Evolutionary conservation across 2,888 invertebrate species (phyloP).

Genomic region (Drosophila prostipennis): DNA sequence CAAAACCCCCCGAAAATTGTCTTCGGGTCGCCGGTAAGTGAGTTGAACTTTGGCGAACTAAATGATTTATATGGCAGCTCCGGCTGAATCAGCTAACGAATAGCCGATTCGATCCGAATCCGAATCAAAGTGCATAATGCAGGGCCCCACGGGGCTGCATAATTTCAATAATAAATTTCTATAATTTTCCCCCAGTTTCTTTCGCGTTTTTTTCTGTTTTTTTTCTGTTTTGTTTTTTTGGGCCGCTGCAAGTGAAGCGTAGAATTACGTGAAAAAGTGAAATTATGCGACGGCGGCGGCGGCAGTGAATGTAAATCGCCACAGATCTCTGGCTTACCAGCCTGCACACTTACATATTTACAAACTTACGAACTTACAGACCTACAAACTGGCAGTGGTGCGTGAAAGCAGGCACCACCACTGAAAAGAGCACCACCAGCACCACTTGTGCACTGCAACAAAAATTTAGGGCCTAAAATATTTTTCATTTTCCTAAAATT

Average conservation of each 20-base stretch:
- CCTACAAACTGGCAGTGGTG: slow-evolving; percentile 41
- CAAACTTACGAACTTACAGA: slow-evolving; percentile 4
- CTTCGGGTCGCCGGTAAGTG: slow-evolving; percentile 14
- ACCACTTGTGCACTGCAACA: neutral
- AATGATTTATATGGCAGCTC: slow-evolving; percentile 38
- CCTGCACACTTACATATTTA: slow-evolving; percentile 1
- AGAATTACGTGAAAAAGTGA: slow-evolving; percentile 80
- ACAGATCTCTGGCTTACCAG: slow-evolving; percentile 9
- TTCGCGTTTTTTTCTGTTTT: slow-evolving; percentile 4
- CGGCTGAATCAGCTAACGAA: slow-evolving; percentile 21
- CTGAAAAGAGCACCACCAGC: slow-evolving; percentile 1
- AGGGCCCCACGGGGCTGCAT: slow-evolving; percentile 9
- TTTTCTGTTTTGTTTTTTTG: slow-evolving; percentile 10
- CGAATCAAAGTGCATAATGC: slow-evolving; percentile 24
- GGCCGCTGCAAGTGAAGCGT: slow-evolving; percentile 71
- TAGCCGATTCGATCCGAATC: slow-evolving; percentile 16
- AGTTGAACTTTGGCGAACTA: slow-evolving; percentile 32
- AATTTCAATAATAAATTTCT: slow-evolving; percentile 75
- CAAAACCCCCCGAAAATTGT: neutral
- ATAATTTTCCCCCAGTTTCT: slow-evolving; percentile 62
- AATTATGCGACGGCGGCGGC: slow-evolving; percentile 66
- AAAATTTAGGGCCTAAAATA: neutral
- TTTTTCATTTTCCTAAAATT: no score
- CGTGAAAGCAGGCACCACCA: slow-evolving; percentile 65
- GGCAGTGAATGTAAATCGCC: slow-evolving; percentile 51